A percentile compares a stretch with the other conserved stretches of the same genome.
Conservation (phyloP, 2,113 vertebrate genomes). For the Phylloscopus whistleri region DNA sequence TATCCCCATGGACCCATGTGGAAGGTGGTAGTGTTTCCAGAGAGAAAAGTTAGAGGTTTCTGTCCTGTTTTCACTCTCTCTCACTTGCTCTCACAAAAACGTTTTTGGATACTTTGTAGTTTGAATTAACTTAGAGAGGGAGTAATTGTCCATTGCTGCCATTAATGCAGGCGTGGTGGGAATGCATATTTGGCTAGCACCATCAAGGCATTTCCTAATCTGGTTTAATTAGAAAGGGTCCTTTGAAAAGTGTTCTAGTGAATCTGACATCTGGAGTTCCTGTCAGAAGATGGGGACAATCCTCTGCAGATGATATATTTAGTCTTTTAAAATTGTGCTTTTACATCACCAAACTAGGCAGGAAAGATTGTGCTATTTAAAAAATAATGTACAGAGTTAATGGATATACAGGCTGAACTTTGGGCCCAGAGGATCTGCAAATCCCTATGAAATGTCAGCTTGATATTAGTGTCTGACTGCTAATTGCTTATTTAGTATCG, state of each 20-base stretch:
- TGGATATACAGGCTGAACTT: conserved; percentile 9
- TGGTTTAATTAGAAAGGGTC: background rate
- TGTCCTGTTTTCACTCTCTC: background rate
- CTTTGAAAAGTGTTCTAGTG: background rate
- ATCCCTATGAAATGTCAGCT: conserved; percentile 9
- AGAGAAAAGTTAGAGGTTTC: background rate
- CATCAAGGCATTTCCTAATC: background rate
- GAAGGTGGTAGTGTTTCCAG: background rate
- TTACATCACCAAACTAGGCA: background rate
- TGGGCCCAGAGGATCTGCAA: background rate
- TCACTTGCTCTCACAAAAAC: background rate
- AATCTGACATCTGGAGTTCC: background rate
- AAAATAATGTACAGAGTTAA: background rate
- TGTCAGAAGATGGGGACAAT: background rate
- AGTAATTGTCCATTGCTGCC: background rate
- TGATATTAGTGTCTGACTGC: background rate
- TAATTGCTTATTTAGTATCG: conserved; percentile 34
- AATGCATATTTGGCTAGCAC: background rate
- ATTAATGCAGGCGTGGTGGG: background rate
- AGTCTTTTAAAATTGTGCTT: background rate
- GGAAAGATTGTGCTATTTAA: background rate
- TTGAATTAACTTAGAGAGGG: background rate
- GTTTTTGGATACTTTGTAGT: background rate
- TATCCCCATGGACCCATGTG: background rate
- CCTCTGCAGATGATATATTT: background rate